Conservation (phyloP, 2,888 invertebrate species). For the Spialia ferax region DNA sequence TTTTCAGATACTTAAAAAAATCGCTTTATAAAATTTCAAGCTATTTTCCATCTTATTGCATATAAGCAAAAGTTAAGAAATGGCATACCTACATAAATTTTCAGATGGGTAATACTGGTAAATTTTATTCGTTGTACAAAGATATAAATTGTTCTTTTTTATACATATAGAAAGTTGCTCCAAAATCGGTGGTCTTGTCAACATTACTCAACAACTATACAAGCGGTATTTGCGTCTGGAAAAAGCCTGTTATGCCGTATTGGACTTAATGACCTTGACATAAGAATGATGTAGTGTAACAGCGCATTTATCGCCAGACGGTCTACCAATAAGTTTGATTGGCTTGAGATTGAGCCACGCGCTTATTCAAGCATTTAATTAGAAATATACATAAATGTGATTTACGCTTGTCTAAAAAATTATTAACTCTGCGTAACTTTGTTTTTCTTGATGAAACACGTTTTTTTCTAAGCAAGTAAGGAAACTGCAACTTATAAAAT, state of each 20-base stretch:
- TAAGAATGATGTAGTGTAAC: background rate
- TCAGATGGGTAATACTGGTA: constrained; percentile 21
- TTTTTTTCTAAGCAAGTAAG: no score
- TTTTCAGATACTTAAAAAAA: background rate
- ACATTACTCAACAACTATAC: constrained; percentile 67
- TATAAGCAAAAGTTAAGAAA: constrained; percentile 28
- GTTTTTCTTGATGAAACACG: no score
- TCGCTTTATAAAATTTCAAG: constrained; percentile 3
- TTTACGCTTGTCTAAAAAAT: constrained; percentile 6
- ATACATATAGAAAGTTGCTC: constrained; percentile 81
- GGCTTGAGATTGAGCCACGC: constrained; percentile 19
- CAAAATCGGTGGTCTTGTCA: constrained; percentile 73
- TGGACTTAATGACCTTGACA: background rate
- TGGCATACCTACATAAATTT: constrained; percentile 23
- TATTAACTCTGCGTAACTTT: background rate
- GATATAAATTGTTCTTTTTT: constrained; percentile 62
- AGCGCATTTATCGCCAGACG: background rate
- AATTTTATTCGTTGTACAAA: constrained; percentile 17
- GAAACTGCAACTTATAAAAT: no score
- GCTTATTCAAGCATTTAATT: constrained; percentile 30
- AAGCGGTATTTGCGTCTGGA: constrained; percentile 15
- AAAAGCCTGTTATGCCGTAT: constrained; percentile 18
- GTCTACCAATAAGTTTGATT: constrained; percentile 23
- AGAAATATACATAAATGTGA: constrained; percentile 22
- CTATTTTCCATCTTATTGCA: constrained; percentile 25